Conservation (phyloP, 92 coral and sea anemone species). For the Isaurus tuberculatus region DNA sequence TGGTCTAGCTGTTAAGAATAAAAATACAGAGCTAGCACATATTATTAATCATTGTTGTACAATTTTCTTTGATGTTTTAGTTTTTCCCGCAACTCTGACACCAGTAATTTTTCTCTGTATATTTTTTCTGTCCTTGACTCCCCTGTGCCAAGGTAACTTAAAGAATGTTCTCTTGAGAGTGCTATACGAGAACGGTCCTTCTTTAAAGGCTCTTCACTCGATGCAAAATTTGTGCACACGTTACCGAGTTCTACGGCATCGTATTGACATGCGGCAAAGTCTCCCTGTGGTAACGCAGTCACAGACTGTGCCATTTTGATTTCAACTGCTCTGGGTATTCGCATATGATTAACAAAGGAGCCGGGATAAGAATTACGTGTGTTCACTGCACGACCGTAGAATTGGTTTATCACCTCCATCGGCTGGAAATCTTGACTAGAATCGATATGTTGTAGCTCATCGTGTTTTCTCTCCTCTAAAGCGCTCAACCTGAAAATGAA, state of each 20-base stretch:
- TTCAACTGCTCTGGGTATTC: conserved; percentile 86
- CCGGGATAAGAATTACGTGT: conserved; percentile 42
- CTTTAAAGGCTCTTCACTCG: not conserved
- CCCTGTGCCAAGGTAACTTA: conserved; percentile 58
- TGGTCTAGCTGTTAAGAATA: not conserved
- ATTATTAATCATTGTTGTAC: conserved; percentile 30
- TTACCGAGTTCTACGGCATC: not conserved
- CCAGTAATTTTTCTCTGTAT: conserved; percentile 73
- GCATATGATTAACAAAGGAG: conserved; percentile 71
- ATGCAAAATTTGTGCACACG: not conserved
- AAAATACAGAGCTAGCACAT: not conserved
- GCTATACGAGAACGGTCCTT: not conserved
- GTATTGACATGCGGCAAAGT: not conserved
- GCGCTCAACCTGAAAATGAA: not conserved
- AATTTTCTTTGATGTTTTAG: conserved; percentile 56
- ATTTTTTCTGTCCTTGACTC: conserved; percentile 72
- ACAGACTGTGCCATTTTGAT: conserved; percentile 73
- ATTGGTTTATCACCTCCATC: conserved; percentile 58
- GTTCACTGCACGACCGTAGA: conserved; percentile 50
- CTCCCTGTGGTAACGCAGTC: conserved; percentile 34
- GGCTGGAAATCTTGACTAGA: conserved; percentile 55
- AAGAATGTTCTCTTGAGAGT: conserved; percentile 77
- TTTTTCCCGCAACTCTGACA: conserved; percentile 76
- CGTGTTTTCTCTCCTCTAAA: not conserved
- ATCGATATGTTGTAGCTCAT: conserved; percentile 29